Evolutionary conservation across 2,797 vertebrate species (phyloP).

Genomic region (Decapterus maruadsi): DNA sequence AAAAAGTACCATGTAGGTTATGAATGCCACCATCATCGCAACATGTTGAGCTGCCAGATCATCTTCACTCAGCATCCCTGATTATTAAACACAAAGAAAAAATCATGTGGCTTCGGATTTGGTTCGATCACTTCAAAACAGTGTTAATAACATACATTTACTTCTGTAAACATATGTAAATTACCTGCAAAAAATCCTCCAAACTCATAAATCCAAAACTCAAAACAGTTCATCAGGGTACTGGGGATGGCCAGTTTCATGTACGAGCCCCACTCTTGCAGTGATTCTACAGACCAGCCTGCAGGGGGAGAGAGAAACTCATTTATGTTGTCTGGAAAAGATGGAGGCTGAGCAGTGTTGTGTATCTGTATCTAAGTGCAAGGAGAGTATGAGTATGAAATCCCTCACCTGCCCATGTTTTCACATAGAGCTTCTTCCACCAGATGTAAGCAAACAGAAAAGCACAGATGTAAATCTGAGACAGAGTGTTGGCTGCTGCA

Average conservation of each 20-base stretch:
- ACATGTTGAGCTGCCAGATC: conserved; percentile 91
- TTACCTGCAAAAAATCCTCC: conserved; percentile 93
- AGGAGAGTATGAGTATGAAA: conserved; percentile 3
- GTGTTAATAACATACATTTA: not conserved
- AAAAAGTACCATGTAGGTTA: conserved; percentile 59
- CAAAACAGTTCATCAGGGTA: conserved; percentile 92
- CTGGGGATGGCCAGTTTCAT: conserved; percentile 91
- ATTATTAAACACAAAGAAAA: conserved; percentile 3
- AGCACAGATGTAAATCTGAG: conserved; percentile 85
- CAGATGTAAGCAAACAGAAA: conserved; percentile 88
- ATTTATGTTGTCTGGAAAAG: conserved; percentile 25
- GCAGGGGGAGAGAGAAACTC: conserved; percentile 60
- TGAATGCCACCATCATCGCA: conserved; percentile 86
- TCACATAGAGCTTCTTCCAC: conserved; percentile 88
- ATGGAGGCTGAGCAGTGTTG: conserved; percentile 1
- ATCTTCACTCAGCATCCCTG: conserved; percentile 88
- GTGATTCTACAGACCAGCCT: conserved; percentile 93
- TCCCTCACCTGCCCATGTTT: conserved; percentile 93
- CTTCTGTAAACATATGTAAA: not conserved
- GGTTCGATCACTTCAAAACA: too few species aligned
- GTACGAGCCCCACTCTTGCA: conserved; percentile 93
- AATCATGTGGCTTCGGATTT: not conserved
- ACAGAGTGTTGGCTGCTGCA: conserved; percentile 89
- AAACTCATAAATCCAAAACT: conserved; percentile 95
- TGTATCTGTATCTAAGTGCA: not conserved